Evolutionary conservation across 2,888 invertebrate genomes (phyloP).

Genomic region (Muscina levida): DNA sequence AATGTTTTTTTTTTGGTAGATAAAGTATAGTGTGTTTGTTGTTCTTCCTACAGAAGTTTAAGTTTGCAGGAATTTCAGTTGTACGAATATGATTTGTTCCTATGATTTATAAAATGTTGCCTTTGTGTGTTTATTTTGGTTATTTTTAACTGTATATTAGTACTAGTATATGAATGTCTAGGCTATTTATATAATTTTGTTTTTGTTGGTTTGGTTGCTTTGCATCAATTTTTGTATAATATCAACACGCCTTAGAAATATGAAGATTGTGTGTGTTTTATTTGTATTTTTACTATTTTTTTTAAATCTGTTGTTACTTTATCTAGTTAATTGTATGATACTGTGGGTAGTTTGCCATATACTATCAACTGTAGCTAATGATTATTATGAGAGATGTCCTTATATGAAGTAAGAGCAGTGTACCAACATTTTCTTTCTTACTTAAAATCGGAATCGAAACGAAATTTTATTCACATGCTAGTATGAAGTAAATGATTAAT

Average conservation of each 20-base stretch:
- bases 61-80: constrained; percentile 41
- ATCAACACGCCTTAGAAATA: constrained; percentile 54
- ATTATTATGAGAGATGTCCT: neutral
- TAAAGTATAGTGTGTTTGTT: constrained; percentile 52
- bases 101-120: constrained; percentile 3
- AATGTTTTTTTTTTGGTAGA: constrained; percentile 39
- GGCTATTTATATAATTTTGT: too few species aligned
- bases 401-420: constrained; percentile 15
- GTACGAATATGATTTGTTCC: neutral
- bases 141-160: too few species aligned
- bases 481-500: too few species aligned
- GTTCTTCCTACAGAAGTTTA: constrained; percentile 17
- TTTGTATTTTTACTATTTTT: constrained; percentile 10
- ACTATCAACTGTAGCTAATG: too few species aligned
- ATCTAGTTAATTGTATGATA: constrained; percentile 52
- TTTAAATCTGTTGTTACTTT: too few species aligned
- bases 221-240: constrained; percentile 49
- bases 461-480: too few species aligned
- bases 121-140: neutral
- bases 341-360: constrained; percentile 66
- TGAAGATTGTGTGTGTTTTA: constrained; percentile 21
- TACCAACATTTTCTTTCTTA: too few species aligned
- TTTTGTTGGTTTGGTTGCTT: constrained; percentile 28
- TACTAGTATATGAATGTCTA: neutral
- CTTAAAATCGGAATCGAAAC: too few species aligned